These are phyloP conservation scores for Ceratina australensis DNA, from an alignment of 1,140 invertebrate genomes.

Conservation along the genomic window DNA sequence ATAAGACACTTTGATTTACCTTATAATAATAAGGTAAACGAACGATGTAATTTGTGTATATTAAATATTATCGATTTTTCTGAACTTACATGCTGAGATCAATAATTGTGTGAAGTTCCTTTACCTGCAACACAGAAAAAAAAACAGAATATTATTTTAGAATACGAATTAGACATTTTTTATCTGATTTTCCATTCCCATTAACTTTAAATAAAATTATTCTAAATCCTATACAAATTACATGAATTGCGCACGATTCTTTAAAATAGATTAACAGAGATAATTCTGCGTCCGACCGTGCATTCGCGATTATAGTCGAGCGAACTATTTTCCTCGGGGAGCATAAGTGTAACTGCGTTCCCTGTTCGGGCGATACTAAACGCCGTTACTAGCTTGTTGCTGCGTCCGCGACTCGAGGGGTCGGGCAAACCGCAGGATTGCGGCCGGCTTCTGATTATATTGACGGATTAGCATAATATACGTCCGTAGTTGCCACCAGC, in stretches of 20 bases:
- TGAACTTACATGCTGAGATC: too few relatives aligned
- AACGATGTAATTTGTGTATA: background rate
- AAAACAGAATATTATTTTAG: too few relatives aligned
- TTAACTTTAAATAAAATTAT: too few relatives aligned
- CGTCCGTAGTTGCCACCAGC: constrained; percentile 15
- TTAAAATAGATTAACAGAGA: background rate
- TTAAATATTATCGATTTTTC: too few relatives aligned
- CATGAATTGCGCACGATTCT: background rate
- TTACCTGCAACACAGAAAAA: too few relatives aligned
- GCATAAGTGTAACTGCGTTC: background rate
- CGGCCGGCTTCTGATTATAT: constrained; percentile 45
- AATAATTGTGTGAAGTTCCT: too few relatives aligned
- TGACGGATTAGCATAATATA: constrained; percentile 50
- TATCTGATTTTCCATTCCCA: too few relatives aligned
- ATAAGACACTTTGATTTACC: background rate
- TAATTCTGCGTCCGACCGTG: background rate
- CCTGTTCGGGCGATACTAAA: constrained; percentile 16
- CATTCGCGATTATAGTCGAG: background rate
- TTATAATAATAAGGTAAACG: too few relatives aligned
- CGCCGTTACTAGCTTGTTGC: background rate
- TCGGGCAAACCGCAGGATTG: constrained; percentile 8
- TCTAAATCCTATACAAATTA: too few relatives aligned
- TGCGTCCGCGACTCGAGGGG: background rate
- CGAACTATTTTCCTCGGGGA: background rate
- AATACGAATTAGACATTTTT: too few relatives aligned